Base-by-base conservation (phyloP, 1,140 invertebrate genomes). In the Colletes latitarsis region DNA sequence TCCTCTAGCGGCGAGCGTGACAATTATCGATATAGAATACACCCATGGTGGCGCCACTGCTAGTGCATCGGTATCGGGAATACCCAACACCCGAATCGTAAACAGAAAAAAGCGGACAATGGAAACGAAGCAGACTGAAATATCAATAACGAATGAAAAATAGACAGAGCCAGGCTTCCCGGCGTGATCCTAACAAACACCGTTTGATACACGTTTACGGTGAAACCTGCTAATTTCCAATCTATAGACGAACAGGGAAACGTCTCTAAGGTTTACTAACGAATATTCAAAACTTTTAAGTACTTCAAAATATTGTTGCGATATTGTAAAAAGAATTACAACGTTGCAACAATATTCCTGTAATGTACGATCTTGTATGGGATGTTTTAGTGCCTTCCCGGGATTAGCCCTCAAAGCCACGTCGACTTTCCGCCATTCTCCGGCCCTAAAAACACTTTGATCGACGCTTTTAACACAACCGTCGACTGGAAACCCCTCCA, bases 111-210 rank as follows among this genome's bases (percentile, higher is more conserved):
- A 9, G 15, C 15, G 41, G 49, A 77, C 49, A 77, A 68, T 77
- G 5, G 52, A 57, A 46, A 76, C 14, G 53, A 10, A 9, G 10
- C 30, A 64, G 21, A 46, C 60, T 12, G 72, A 46, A 52, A 75
- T 75, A 75, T 75, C 72, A 64, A 49, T 74, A 74, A 74, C 60
- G 58, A 14, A 17, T 41, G 72, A 74, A 74, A 64, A 74, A 64
- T 64, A 74, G 58, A 39, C 46, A 12, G 6, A 30, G 1, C 52
- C 9, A 19, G 55, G 15, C 41, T 70, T 30, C 57, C 41, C 30
- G 30, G 12, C 19, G 6, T 17, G 53, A 6, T 19, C 10, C 30
- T 30, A 30, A 30, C 30, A 30, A 2, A 30, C 2, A 30, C 30
- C 30, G 30, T 30, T 30, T 30, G 30, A 30, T 30, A 30, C 30